phyloP scores from a whole-genome alignment of 2,113 vertebrate genomes.

The Jaculus jaculus region DNA sequence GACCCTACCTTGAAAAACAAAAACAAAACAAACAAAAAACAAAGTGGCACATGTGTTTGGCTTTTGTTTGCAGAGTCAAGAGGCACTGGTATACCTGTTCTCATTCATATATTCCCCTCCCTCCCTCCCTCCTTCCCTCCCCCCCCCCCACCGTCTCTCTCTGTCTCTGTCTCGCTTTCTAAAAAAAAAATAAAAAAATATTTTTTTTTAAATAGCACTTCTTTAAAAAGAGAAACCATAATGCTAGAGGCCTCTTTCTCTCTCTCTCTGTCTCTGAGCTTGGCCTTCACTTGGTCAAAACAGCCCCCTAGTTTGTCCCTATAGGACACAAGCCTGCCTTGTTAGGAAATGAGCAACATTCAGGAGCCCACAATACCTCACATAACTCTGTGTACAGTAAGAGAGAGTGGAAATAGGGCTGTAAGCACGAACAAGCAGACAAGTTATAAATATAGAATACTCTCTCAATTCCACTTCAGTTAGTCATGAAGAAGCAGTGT shows the following conservation, averaged over 20 bases:
- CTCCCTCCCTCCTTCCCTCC: too few species aligned
- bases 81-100: too few species aligned
- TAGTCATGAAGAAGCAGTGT: conserved; percentile 90
- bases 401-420: conserved; percentile 89
- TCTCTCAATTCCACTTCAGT: conserved; percentile 90
- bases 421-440: conserved; percentile 85
- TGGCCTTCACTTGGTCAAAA: conserved; percentile 72
- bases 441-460: conserved; percentile 94
- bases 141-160: too few species aligned
- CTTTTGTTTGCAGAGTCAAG: too few species aligned
- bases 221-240: conserved; percentile 77
- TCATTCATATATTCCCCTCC: too few species aligned
- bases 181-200: too few species aligned
- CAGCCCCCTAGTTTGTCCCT: conserved; percentile 86
- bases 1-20: too few species aligned
- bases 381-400: conserved; percentile 91
- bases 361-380: conserved; percentile 89
- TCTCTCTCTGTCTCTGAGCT: conserved; percentile 70
- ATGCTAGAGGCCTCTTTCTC: conserved; percentile 75
- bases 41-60: too few species aligned
- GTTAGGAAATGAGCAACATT: conserved; percentile 90
- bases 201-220: too few species aligned
- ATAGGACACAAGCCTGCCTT: conserved; percentile 88
- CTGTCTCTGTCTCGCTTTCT: too few species aligned
- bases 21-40: too few species aligned